Conservation (phyloP, 1,140 invertebrate genomes). For the Drosophila rufa region DNA sequence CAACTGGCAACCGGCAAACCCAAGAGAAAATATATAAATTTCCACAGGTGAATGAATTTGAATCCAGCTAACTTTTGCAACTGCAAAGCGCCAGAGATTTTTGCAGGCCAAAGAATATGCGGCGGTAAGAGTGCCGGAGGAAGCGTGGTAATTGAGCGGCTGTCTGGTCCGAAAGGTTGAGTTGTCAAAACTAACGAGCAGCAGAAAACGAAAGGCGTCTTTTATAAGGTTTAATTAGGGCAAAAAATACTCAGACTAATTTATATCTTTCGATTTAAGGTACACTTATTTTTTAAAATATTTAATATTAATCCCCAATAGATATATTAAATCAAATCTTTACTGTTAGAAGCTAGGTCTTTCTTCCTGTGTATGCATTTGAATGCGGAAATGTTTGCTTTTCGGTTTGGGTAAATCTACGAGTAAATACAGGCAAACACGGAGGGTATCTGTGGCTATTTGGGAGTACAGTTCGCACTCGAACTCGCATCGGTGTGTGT, state of each 20-base stretch:
- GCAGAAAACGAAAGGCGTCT: neutral
- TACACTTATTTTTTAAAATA: too few relatives aligned
- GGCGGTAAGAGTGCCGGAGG: conserved; percentile 1
- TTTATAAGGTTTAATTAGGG: too few relatives aligned
- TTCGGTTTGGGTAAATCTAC: conserved; percentile 14
- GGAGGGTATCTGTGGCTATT: conserved; percentile 12
- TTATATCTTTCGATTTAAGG: too few relatives aligned
- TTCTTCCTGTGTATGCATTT: conserved; percentile 23
- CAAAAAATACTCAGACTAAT: too few relatives aligned
- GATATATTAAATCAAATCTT: neutral
- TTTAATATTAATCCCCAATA: neutral
- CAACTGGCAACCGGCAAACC: conserved; percentile 36
- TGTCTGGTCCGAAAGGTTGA: conserved; percentile 30
- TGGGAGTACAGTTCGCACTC: neutral
- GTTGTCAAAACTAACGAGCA: conserved; percentile 51
- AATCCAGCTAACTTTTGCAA: conserved; percentile 41
- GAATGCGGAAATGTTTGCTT: conserved; percentile 52
- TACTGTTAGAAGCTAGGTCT: too few relatives aligned
- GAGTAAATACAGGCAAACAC: conserved; percentile 25
- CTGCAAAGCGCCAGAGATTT: conserved; percentile 3
- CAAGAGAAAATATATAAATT: conserved; percentile 55
- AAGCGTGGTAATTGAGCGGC: conserved; percentile 14
- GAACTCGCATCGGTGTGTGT: conserved; percentile 4
- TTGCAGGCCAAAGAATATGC: conserved; percentile 7
- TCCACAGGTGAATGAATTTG: conserved; percentile 77